Evolutionary conservation across 1,140 invertebrate species (phyloP), one percentile per base, ranked within the genome.

Genomic region (Leptinotarsa lineolata): DNA sequence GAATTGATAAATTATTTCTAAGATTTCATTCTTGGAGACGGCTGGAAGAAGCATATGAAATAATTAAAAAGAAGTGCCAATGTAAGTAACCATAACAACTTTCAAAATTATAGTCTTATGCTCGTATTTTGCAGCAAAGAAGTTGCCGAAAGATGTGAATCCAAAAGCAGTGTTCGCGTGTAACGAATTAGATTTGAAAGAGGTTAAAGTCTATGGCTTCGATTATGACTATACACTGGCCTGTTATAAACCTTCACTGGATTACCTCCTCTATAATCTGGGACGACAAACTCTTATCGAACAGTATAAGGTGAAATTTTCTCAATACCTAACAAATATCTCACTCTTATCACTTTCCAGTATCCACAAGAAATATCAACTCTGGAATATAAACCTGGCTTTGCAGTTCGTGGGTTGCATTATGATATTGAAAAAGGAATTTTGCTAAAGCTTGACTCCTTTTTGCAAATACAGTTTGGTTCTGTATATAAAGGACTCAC

Each of bases 221-320:
- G 97, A 99, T 87, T 99, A 99, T 88, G 97, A 99, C 84, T 99
- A 99, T 82, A 99, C 97, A 0, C 85, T 99, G 74, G 97, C 97
- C n/a, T 94, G 94, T 80, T 99, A 99, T 85, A 97, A 95, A 81
- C 92, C 93, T 20, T 90, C 92, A 48, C 86, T 99, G 83, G 95
- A 98, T 84, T 90, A 93, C 82, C 86, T 98, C n/a, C 89, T 99
- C 6, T 99, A 98, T 84, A 93, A 95, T 82, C 87, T 98, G 54
- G 97, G 95, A 8, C 90, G 92, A 77, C 92, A 97, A 80, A 91
- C 91, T 82, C 88, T 99, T 0, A 91, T 99, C 66, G 90, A 93
- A 81, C 93, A 94, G 80, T 94, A 92, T 81, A 96, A 96, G 89
- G 96, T 97, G 86, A 86, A 83, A 45, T 39, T 39, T 39, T 39